Evolutionary conservation across 2,797 vertebrate genomes (phyloP), one percentile per base, ranked within the genome.

Genomic region (Dermochelys coriacea): DNA sequence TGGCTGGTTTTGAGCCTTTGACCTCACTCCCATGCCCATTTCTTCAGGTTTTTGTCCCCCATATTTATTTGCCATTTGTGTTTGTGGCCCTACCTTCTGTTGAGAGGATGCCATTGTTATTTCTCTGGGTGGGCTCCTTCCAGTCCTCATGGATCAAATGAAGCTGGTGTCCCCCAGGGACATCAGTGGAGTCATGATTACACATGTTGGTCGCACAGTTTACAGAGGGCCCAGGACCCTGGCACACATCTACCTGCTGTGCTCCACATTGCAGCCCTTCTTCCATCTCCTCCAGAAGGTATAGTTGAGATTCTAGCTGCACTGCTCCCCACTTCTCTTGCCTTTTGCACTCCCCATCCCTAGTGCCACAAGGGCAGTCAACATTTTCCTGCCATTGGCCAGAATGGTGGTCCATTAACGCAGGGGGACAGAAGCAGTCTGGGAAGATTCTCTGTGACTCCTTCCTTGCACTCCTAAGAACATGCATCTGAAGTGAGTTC

Each of bases 291-390:
- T 21, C 64, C 64, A 37, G n/a, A 68, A 68, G 37, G 25, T 47
- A 6, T 47, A 8, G 7, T 27, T 75, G 74, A 47, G 6, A 41
- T 29, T 75, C 74, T 29, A 29, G 45, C 74, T 47, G 12, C 12
- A 45, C 23, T 74, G 23, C 25, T 74, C 71, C 71, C 6, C 41
- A 29, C 37, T 45, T 75, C 74, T 75, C 74, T 47, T 75, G 23
- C 41, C 12, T 29, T 47, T 27, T 75, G 19, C 18, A 75, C 16
- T 84, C 5, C 19, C 18, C 64, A n/a, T 27, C 11, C 52, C 15
- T 0, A 0, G 34, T 34, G 6, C 71, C 25, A 47, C 23, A 14
- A 15, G 12, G 6, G 75, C 11, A 21, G 25, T 27, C 74, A 8
- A 16, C 2, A 6, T 59, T 5, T 29, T 3, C 19, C 47, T 50